Percentiles rank a stretch among this genome's conserved stretches.
These are phyloP conservation scores for Iphiclides podalirius DNA, from an alignment of 2,888 invertebrate genomes.

Conservation along the genomic window DNA sequence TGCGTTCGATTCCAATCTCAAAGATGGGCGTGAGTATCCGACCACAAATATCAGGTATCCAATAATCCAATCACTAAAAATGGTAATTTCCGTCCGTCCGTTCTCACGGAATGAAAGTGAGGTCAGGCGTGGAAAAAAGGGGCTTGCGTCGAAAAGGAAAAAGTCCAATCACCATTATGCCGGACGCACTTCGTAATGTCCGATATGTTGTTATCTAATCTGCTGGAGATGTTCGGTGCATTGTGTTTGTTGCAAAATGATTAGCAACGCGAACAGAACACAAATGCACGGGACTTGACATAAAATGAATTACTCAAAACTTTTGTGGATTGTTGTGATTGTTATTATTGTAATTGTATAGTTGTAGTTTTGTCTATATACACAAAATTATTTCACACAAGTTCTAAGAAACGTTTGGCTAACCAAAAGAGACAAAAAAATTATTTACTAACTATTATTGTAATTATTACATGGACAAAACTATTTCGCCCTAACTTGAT, in stretches of 20 bases:
- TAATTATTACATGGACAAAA: too few relatives aligned
- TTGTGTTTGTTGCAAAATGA: constrained; percentile 1
- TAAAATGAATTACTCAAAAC: too few relatives aligned
- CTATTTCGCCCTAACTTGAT: too few relatives aligned
- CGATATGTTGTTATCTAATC: background rate
- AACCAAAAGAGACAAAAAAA: too few relatives aligned
- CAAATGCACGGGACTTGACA: too few relatives aligned
- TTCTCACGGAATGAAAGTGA: constrained; percentile 74
- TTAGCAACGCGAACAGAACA: too few relatives aligned
- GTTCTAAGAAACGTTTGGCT: too few relatives aligned
- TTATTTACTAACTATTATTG: too few relatives aligned
- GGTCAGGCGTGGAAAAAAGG: constrained; percentile 48
- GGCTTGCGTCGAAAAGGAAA: constrained; percentile 45
- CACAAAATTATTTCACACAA: too few relatives aligned
- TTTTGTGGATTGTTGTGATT: too few relatives aligned
- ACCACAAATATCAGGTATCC: constrained; percentile 50
- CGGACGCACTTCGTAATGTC: constrained; percentile 50
- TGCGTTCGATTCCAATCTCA: constrained; percentile 55
- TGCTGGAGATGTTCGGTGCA: constrained; percentile 31
- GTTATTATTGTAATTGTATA: too few relatives aligned
- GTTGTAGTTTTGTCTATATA: too few relatives aligned
- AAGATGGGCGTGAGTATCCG: constrained; percentile 47
- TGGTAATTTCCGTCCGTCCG: constrained; percentile 69
- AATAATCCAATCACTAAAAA: constrained; percentile 76
- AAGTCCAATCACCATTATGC: constrained; percentile 73